phyloP scores from a whole-genome alignment of 2,797 vertebrate genomes.

The Propithecus perrieri region DNA sequence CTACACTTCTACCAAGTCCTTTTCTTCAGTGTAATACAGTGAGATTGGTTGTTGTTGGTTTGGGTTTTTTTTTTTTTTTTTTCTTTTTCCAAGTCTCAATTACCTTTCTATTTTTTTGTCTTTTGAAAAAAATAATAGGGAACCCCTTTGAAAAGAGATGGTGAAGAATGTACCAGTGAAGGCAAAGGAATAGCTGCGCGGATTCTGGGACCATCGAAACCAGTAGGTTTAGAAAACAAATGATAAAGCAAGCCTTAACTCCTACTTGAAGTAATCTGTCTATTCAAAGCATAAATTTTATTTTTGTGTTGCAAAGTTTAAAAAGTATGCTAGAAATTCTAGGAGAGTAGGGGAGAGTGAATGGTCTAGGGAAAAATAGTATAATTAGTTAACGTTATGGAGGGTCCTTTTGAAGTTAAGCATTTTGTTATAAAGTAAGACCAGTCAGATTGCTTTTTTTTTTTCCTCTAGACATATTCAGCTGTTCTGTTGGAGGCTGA shows the following conservation, averaged over 20 bases:
- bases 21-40: not conserved
- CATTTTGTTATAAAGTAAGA: not conserved
- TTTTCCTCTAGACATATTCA: not conserved
- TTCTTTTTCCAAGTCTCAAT: not conserved
- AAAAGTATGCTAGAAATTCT: not conserved
- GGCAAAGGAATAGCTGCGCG: constrained; percentile 96
- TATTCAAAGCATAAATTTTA: not conserved
- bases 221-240: constrained; percentile 85
- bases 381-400: not conserved
- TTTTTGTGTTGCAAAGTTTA: not conserved
- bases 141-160: constrained; percentile 92
- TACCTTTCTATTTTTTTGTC: not conserved
- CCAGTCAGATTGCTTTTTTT: not conserved
- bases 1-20: not conserved
- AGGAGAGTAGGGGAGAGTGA: not conserved
- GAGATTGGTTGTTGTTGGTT: not conserved
- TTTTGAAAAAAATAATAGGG: constrained; percentile 84
- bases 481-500: not conserved
- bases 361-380: not conserved
- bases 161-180: constrained; percentile 92
- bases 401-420: not conserved
- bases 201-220: constrained; percentile 96
- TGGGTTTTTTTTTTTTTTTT: not conserved
- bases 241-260: not conserved
- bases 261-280: not conserved